A percentile compares a stretch with the other conserved stretches of the same genome.
phyloP scores from a whole-genome alignment of 2,797 vertebrate genomes.

The Eulemur rubriventer region DNA sequence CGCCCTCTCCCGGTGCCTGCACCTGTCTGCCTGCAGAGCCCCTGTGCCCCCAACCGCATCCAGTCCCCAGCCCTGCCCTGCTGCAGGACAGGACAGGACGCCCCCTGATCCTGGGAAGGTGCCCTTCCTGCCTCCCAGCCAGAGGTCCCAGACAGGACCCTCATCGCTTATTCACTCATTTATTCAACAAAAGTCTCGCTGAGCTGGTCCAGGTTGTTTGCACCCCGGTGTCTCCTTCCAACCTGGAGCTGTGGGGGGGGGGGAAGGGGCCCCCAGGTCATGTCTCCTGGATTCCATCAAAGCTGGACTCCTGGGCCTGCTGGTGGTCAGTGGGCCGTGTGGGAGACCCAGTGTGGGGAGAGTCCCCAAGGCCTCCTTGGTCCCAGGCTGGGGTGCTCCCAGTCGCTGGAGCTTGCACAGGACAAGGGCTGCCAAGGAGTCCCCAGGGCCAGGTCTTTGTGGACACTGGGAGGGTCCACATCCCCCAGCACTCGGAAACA shows the following conservation, averaged over 20 bases:
- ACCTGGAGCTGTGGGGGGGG: no score
- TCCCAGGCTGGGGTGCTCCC: neutral
- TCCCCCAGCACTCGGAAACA: no score
- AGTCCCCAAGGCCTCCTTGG: neutral
- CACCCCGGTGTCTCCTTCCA: neutral
- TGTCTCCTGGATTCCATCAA: fast-evolving
- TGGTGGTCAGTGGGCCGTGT: fast-evolving
- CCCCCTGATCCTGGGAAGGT: neutral
- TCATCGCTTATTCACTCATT: neutral
- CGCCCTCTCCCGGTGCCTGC: neutral
- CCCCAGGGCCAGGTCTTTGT: no score
- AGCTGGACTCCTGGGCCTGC: neutral
- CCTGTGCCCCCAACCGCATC: no score
- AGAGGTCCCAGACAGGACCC: neutral
- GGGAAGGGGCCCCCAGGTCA: fast-evolving
- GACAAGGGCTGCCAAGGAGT: fast-evolving
- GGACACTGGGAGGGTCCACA: neutral
- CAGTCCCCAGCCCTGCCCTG: no score
- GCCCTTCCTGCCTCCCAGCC: neutral
- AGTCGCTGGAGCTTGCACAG: fast-evolving
- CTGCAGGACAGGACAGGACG: no score
- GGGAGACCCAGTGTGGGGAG: neutral
- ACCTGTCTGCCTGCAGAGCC: neutral
- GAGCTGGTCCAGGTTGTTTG: no score
- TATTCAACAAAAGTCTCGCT: neutral